Percentiles rank a stretch among this genome's conserved stretches.
Evolutionary conservation across 2,797 vertebrate species (phyloP).

Genomic region (Falco novaeseelandiae): DNA sequence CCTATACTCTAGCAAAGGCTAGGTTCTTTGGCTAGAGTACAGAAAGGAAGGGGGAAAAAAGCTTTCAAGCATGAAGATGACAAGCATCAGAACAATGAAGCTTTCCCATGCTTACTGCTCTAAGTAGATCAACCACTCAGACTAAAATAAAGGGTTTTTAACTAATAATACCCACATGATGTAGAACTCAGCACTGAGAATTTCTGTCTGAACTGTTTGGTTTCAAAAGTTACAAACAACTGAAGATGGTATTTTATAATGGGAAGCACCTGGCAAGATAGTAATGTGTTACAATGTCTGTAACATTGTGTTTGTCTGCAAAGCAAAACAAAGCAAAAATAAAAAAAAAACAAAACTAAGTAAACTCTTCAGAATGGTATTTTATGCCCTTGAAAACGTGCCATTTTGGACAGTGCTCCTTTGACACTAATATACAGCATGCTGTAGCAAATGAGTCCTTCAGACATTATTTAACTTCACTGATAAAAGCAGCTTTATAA

Average conservation of each 20-base stretch:
- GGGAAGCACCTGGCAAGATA: background rate
- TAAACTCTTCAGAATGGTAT: background rate
- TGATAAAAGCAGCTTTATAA: background rate
- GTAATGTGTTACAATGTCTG: background rate
- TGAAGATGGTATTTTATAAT: background rate
- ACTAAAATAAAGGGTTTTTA: background rate
- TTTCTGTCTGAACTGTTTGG: background rate
- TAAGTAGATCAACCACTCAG: background rate
- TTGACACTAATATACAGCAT: background rate
- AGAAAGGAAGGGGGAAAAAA: background rate
- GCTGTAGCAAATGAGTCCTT: background rate
- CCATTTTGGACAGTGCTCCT: background rate
- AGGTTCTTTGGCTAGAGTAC: background rate
- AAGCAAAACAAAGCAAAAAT: background rate
- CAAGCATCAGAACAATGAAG: background rate
- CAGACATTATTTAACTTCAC: background rate
- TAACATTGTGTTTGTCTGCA: background rate
- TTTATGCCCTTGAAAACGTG: background rate
- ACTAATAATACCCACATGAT: background rate
- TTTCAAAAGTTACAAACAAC: background rate
- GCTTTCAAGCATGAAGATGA: background rate
- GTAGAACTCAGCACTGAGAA: background rate
- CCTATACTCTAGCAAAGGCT: background rate
- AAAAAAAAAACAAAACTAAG: background rate
- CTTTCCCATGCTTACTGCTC: background rate